Evolutionary conservation across 2,888 invertebrate species (phyloP), one percentile per base, ranked within the genome.

Genomic region (Drosophila formosana): DNA sequence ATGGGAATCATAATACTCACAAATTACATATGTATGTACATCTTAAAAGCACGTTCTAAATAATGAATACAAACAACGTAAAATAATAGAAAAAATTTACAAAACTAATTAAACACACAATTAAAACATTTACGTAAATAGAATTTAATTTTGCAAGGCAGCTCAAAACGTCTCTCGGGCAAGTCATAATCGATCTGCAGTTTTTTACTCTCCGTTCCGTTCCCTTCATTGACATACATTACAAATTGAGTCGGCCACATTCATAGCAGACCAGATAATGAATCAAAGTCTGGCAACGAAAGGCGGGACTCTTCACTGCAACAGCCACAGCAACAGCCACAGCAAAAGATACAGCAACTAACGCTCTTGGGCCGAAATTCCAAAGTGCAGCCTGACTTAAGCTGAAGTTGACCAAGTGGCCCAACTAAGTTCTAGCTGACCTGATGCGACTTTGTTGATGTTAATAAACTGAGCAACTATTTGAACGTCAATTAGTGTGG

Each of bases 401-500:
- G 30, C 18, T 45, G 23, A 46, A 50, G 70, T 63, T 73, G 75
- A 75, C 75, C 79, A 75, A 76, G 63, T 79, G 75, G 75, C 80
- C 70, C 78, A 78, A 67, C 68, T 74, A 78, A 30, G 53, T 34
- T 41, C 18, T 41, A 41, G 39, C 47, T 66, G 80, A 66, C 58
- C 56, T 60, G 65, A 55, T 26, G 70, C 45, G 51, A 49, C 61
- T 61, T 46, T 51, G 66, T 11, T 46, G 23, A 9, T 66, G 72
- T 56, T 75, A 82, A 79, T 63, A 61, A 79, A 53, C 61, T 55
- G 67, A 11, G 52, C 61, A 66, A 81, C 78, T 72, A 69, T 89
- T 89, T 85, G 88, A 53, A 65, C 76, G 53, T 28, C 79, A 87
- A 89, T 85, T 85, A 85, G 76, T 73, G 63, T 28, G 47, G 45